phyloP scores from a whole-genome alignment of 2,888 invertebrate genomes.

The Cheiracanthium punctorium region DNA sequence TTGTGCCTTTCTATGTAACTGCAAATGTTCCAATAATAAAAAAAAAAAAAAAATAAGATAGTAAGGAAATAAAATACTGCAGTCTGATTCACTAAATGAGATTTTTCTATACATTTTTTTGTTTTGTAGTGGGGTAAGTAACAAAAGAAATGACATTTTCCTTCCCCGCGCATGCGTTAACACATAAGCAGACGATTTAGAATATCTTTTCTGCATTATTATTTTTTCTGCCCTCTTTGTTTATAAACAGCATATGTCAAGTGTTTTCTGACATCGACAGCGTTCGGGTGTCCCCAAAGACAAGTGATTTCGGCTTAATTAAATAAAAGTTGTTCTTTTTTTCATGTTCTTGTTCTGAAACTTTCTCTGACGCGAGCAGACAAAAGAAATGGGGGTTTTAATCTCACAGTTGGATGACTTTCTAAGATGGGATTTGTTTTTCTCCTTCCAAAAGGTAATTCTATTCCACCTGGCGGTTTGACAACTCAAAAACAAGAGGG shows the following conservation, averaged over 20 bases:
- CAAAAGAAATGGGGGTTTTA: not conserved
- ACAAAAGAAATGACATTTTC: conserved; percentile 42
- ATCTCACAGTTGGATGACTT: conserved; percentile 8
- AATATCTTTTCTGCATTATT: conserved; percentile 9
- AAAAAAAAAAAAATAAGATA: not conserved
- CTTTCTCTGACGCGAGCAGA: not conserved
- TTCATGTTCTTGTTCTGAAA: not conserved
- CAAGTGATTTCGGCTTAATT: conserved; percentile 51
- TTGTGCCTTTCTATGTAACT: conserved; percentile 3
- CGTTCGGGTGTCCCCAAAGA: not conserved
- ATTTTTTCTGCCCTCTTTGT: conserved; percentile 11
- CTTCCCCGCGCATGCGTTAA: not conserved
- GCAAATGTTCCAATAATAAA: conserved; percentile 43
- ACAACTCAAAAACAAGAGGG: not conserved
- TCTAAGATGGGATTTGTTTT: not conserved
- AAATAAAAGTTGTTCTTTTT: conserved; percentile 9
- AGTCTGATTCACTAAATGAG: conserved; percentile 9
- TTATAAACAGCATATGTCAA: conserved; percentile 42
- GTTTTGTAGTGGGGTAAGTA: not conserved
- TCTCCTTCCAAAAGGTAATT: not conserved
- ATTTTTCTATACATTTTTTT: not conserved
- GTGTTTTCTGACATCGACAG: not conserved
- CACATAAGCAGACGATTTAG: not conserved
- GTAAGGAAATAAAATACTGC: not conserved
- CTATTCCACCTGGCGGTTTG: not conserved